These are phyloP conservation scores for Luidia sarsii DNA, from an alignment of 53 echinoderm and acorn worm genomes.

Conservation along the genomic window DNA sequence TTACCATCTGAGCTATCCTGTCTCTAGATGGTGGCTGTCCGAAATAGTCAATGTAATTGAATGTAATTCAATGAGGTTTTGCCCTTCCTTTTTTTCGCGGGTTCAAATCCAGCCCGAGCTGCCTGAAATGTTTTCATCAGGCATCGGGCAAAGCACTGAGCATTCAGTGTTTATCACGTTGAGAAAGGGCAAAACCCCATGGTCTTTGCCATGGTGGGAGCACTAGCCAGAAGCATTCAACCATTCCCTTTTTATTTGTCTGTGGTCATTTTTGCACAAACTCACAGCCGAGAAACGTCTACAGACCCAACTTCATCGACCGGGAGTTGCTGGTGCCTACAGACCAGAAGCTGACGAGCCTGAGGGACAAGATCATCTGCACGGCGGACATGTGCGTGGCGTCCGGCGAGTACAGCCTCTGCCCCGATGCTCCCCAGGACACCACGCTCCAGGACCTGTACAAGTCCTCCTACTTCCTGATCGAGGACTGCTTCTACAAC, in stretches of 20 bases:
- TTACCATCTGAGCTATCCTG: no score
- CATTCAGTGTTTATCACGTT: no score
- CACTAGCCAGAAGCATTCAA: no score
- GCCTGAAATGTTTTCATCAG: no score
- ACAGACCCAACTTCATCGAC: slow-evolving; percentile 51
- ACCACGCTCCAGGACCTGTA: slow-evolving; percentile 67
- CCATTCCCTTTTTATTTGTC: no score
- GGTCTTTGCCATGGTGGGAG: background rate
- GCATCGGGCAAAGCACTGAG: no score
- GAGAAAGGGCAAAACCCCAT: no score
- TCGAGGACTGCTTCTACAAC: slow-evolving; percentile 82
- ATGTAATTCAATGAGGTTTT: no score
- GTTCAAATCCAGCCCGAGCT: no score
- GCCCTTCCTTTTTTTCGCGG: no score
- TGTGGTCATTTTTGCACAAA: background rate
- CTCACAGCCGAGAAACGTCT: slow-evolving; percentile 25
- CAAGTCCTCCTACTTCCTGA: slow-evolving; percentile 90
- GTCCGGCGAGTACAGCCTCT: slow-evolving; percentile 72
- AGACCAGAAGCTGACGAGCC: slow-evolving; percentile 61
- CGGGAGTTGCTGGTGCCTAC: slow-evolving; percentile 74
- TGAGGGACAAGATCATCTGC: slow-evolving; percentile 80
- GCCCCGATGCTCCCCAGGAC: slow-evolving; percentile 60
- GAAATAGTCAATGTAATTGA: no score
- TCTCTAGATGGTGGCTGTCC: no score
- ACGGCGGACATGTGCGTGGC: slow-evolving; percentile 75